phyloP scores from a whole-genome alignment of 2,797 vertebrate genomes.

The Vipera latastei region DNA sequence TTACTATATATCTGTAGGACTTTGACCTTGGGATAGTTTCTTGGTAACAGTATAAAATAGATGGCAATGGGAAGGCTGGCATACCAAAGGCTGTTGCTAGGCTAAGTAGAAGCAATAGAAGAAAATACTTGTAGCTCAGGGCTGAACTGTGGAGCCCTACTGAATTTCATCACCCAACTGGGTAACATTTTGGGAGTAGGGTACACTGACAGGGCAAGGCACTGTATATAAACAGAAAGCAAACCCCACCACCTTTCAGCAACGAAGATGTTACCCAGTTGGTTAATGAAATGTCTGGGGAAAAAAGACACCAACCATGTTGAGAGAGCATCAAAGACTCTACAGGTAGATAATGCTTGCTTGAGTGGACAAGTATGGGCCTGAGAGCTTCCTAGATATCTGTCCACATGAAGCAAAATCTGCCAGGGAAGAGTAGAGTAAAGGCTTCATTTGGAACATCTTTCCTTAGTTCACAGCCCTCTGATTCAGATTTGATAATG shows the following conservation, averaged over 20 bases:
- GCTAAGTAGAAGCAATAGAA: background rate
- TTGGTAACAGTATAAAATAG: background rate
- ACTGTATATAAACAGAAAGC: background rate
- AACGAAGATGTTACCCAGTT: background rate
- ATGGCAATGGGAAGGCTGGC: background rate
- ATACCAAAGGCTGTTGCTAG: background rate
- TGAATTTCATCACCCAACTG: background rate
- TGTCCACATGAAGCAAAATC: background rate
- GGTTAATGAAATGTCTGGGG: background rate
- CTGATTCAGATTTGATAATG: background rate
- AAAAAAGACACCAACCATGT: background rate
- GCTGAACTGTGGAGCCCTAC: background rate
- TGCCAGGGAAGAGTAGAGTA: background rate
- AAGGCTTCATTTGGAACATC: background rate
- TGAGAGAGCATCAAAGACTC: background rate
- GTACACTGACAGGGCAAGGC: background rate
- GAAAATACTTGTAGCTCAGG: background rate
- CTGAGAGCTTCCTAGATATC: background rate
- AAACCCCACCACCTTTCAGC: background rate
- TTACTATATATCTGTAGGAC: background rate
- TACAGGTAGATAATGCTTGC: background rate
- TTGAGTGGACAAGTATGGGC: background rate
- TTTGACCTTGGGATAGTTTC: background rate
- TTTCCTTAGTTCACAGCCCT: background rate
- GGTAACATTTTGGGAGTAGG: background rate